Conservation (phyloP, 2,888 invertebrate species). For the Caenorhabditis zanzibari region DNA sequence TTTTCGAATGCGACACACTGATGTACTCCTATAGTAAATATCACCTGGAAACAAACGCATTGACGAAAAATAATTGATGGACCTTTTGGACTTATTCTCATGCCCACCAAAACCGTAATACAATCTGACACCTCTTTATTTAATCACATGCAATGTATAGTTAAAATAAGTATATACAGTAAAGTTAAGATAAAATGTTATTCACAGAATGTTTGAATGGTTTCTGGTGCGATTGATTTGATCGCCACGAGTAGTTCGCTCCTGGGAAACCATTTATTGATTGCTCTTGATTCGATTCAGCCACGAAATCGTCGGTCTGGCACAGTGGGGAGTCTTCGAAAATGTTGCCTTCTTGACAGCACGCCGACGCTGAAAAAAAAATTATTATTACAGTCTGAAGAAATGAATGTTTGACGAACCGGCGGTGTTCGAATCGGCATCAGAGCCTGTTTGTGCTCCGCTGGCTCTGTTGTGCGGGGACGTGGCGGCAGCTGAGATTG, state of each 20-base stretch:
- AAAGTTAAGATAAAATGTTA: background rate
- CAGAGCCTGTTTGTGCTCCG: background rate
- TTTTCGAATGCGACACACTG: too few species aligned
- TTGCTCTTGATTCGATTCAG: constrained; percentile 6
- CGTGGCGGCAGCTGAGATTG: background rate
- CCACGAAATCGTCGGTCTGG: constrained; percentile 19
- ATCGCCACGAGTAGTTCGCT: too few species aligned
- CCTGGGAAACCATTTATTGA: background rate
- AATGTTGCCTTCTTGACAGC: background rate
- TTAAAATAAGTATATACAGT: background rate
- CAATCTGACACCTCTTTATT: background rate
- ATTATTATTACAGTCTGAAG: background rate
- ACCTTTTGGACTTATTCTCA: background rate
- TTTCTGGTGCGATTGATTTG: background rate
- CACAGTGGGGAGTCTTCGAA: constrained; percentile 5
- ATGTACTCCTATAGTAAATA: too few species aligned
- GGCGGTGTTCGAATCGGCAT: background rate
- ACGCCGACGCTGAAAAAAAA: constrained; percentile 3
- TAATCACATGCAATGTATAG: constrained; percentile 9
- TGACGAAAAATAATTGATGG: too few species aligned
- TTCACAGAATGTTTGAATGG: background rate
- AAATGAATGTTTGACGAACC: background rate
- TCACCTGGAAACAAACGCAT: too few species aligned
- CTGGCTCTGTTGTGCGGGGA: constrained; percentile 7
- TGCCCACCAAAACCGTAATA: background rate